A percentile compares a stretch with the other conserved stretches of the same genome.
phyloP scores from a whole-genome alignment of 2,888 invertebrate genomes.

The Eilema sororculum region DNA sequence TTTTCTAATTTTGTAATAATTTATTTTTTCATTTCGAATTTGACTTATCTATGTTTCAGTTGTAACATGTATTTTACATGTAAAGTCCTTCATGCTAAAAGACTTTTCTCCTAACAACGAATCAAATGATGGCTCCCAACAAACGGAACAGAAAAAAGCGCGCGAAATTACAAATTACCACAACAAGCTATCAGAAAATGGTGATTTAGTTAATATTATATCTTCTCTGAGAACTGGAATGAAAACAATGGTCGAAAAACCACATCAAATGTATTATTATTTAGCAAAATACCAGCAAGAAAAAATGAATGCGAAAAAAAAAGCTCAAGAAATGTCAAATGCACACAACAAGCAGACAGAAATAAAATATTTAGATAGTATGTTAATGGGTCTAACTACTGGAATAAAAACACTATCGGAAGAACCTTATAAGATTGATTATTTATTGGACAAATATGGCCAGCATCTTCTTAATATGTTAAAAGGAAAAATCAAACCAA shows the following conservation, averaged over 20 bases:
- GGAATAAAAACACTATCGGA: neutral
- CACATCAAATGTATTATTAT: too few relatives aligned
- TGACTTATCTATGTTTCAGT: slow-evolving; percentile 9
- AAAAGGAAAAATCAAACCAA: neutral
- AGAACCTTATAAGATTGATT: neutral
- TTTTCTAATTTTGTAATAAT: too few relatives aligned
- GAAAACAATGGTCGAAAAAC: too few relatives aligned
- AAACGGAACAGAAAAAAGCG: neutral
- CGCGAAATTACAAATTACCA: neutral
- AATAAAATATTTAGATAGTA: too few relatives aligned
- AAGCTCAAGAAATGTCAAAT: too few relatives aligned
- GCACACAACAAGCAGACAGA: too few relatives aligned
- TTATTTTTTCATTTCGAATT: neutral
- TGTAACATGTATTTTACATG: neutral
- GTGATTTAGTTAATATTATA: slow-evolving; percentile 28
- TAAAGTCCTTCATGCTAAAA: neutral
- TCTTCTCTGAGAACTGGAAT: slow-evolving; percentile 27
- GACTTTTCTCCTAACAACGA: neutral
- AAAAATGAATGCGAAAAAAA: too few relatives aligned
- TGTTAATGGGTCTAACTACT: too few relatives aligned
- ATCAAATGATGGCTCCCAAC: neutral
- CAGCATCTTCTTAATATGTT: slow-evolving; percentile 4
- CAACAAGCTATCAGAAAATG: neutral
- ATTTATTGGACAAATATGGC: slow-evolving; percentile 15
- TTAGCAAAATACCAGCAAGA: too few relatives aligned